Base-by-base conservation (phyloP, 2,888 invertebrate species). In the Oligia fasciuncula region DNA sequence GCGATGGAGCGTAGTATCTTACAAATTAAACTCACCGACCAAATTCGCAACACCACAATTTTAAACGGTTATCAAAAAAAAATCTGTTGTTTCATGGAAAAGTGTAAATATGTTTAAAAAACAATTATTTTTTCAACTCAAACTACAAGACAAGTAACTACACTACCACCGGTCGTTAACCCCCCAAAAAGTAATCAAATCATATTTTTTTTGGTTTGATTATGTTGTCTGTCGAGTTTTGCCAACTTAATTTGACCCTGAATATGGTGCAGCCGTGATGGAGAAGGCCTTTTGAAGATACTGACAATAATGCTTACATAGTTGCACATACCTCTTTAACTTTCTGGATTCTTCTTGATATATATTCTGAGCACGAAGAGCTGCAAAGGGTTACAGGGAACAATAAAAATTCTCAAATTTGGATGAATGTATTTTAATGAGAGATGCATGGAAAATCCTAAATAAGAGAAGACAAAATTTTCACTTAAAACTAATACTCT, bases 401-500 rank as follows among this genome's bases (percentile, higher is more conserved):
- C 4, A 67, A 77, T 62, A 77, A 80, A 78, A 46, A 14, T 2
- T 17, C 2, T 17, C 65, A 71, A 43, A 71, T 9, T 46, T 8
- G 6, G n/a, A 40, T 74, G 4, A 4, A n/a, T 63, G n/a, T 54
- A 2, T 67, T 81, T 83, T 65, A 73, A 65, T 81, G 54, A 17
- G 2, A 11, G 0, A 19, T 70, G 23, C 0, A 54, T 51, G 23
- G 4, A 19, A 2, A 46, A 46, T 19, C 11, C 6, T n/a, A 69
- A 14, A 19, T 14, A 29, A 4, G 46, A 29, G 51, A 68, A 9
- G 1, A 63, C 29, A 66, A 63, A 60, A 77, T 43, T 29, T 29
- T 19, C 0, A 73, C 17, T 65, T 63, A 79, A 73, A 69, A 82
- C 76, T 76, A 76, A 71, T 43, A 54, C 73, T 14, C 40, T 9